Evolutionary conservation across 2,113 vertebrate species (phyloP).

Genomic region (Arizona elegans): DNA sequence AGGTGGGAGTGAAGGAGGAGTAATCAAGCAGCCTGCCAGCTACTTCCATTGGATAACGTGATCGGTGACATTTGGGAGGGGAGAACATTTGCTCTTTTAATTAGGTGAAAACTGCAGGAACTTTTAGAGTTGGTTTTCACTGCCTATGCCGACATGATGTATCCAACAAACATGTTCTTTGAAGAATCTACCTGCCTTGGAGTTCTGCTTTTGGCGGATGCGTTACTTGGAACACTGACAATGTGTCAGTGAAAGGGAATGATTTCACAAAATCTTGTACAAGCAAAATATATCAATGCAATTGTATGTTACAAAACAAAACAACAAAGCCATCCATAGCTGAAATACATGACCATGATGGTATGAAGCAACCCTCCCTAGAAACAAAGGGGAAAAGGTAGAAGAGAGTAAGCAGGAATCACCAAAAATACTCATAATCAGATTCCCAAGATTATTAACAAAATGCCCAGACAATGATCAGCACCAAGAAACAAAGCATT

Average conservation of each 20-base stretch:
- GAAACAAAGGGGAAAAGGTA: background rate
- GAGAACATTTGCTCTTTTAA: too few species aligned
- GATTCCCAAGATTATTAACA: background rate
- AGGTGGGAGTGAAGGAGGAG: too few species aligned
- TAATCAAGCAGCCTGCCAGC: too few species aligned
- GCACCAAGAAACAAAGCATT: background rate
- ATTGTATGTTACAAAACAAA: background rate
- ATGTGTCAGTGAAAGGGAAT: background rate
- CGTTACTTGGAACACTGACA: background rate
- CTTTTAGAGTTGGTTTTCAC: too few species aligned
- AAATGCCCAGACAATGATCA: background rate
- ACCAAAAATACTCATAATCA: background rate
- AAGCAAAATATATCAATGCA: background rate
- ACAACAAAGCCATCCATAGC: background rate
- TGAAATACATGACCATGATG: background rate
- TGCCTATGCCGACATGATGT: too few species aligned
- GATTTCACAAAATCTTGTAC: background rate
- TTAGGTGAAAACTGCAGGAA: too few species aligned
- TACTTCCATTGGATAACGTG: too few species aligned
- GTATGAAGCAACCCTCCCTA: background rate
- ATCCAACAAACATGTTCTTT: too few species aligned
- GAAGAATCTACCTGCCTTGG: too few species aligned
- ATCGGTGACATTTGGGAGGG: too few species aligned
- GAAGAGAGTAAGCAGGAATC: background rate
- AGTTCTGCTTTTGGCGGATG: too few species aligned